Conservation (phyloP, 2,797 vertebrate genomes). For the Australoheros facetus region DNA sequence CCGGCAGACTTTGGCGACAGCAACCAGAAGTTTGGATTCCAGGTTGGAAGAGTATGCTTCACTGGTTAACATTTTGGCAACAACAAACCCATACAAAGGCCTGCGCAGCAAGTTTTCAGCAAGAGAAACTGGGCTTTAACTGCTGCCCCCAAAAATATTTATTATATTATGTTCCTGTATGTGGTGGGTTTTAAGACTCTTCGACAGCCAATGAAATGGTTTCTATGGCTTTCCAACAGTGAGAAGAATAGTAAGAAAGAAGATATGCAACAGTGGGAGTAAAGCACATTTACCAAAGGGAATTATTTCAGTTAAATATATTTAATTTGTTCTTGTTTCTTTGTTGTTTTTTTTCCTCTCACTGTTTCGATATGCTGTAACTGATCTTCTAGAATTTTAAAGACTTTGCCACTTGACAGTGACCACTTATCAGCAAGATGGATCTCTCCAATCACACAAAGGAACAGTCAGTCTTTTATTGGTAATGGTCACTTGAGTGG, state of each 20-base stretch:
- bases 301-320: conserved; percentile 71
- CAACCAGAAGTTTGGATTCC: conserved; percentile 94
- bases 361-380: conserved; percentile 49
- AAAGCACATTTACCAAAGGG: conserved; percentile 76
- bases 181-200: conserved; percentile 73
- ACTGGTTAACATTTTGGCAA: conserved; percentile 78
- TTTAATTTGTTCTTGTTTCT: conserved; percentile 53
- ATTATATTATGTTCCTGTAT: conserved; percentile 72
- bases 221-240: conserved; percentile 51
- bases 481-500: conserved; percentile 32
- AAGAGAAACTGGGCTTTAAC: conserved; percentile 61
- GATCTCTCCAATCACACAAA: conserved; percentile 13
- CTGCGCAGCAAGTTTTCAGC: conserved; percentile 43
- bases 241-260: conserved; percentile 48
- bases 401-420: conserved; percentile 46
- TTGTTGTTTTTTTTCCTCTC: conserved; percentile 31
- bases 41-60: conserved; percentile 92
- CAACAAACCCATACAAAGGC: conserved; percentile 29
- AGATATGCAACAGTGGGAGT: conserved; percentile 55
- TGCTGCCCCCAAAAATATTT: conserved; percentile 74
- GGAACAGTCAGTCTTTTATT: conserved; percentile 33
- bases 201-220: conserved; percentile 52
- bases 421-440: conserved; percentile 50
- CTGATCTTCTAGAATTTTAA: conserved; percentile 41
- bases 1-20: conserved; percentile 85